Evolutionary conservation across 2,888 invertebrate species (phyloP).

Genomic region (Polydrusus cervinus): DNA sequence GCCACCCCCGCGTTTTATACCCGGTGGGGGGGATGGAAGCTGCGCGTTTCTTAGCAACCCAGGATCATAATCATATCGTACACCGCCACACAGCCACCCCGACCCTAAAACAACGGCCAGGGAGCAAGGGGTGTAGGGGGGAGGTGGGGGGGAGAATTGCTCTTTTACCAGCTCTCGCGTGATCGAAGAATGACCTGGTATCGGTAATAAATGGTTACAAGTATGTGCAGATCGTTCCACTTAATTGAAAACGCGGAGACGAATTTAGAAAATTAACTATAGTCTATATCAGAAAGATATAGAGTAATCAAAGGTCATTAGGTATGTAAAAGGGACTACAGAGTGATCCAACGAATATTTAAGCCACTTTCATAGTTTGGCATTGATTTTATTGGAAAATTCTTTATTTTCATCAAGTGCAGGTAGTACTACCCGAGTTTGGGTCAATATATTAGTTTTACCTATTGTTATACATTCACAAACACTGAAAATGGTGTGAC

Average conservation of each 20-base stretch:
- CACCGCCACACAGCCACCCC: conserved; percentile 58
- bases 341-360: too few species aligned
- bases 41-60: conserved; percentile 70
- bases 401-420: too few species aligned
- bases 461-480: too few species aligned
- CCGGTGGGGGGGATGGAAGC: conserved; percentile 68
- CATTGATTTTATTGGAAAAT: too few species aligned
- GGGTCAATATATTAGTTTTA: too few species aligned
- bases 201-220: conserved; percentile 60
- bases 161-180: conserved; percentile 65
- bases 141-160: conserved; percentile 60
- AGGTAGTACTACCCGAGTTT: too few species aligned
- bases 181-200: conserved; percentile 65
- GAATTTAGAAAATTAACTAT: neutral
- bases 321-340: too few species aligned
- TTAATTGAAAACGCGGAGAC: conserved; percentile 33
- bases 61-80: conserved; percentile 72
- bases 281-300: too few species aligned
- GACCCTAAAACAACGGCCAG: conserved; percentile 58
- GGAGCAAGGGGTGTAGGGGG: conserved; percentile 21
- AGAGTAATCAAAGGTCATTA: too few species aligned
- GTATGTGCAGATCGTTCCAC: conserved; percentile 28
- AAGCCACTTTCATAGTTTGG: too few species aligned
- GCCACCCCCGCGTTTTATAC: conserved; percentile 68
- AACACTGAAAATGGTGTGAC: too few species aligned